Percentiles rank a stretch among this genome's conserved stretches.
These are phyloP conservation scores for Spodoptera exigua DNA, from an alignment of 2,888 invertebrate genomes.

Conservation along the genomic window DNA sequence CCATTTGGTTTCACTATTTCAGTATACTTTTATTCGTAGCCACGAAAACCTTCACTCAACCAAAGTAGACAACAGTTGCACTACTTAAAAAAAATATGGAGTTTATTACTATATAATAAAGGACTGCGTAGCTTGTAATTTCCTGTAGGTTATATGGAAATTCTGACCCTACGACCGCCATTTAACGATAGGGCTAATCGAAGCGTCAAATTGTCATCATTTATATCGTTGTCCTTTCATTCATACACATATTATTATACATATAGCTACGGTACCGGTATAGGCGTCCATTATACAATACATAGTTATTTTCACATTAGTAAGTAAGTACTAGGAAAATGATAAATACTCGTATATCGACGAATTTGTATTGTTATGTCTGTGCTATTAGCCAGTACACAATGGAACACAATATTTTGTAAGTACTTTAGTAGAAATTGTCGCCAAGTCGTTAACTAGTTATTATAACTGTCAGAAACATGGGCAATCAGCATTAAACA, in stretches of 20 bases:
- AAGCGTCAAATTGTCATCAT: slow-evolving; percentile 1
- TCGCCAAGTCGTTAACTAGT: slow-evolving; percentile 2
- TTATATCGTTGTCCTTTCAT: slow-evolving; percentile 2
- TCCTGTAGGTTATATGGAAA: no score
- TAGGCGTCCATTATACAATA: not conserved
- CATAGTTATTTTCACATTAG: slow-evolving; percentile 28
- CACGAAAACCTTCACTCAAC: no score
- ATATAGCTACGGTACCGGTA: not conserved
- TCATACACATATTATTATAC: not conserved
- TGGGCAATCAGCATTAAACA: slow-evolving; percentile 4
- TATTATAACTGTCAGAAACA: not conserved
- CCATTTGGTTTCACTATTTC: no score
- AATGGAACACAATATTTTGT: slow-evolving; percentile 1
- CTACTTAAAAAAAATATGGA: no score
- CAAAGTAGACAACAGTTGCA: no score
- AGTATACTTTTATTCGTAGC: no score
- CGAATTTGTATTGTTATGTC: not conserved
- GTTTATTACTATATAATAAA: no score
- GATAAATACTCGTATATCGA: slow-evolving; percentile 18
- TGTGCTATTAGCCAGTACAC: slow-evolving; percentile 12
- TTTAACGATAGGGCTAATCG: not conserved
- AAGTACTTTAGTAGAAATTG: slow-evolving; percentile 7
- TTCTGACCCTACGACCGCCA: not conserved
- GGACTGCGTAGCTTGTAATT: no score
- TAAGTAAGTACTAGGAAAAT: slow-evolving; percentile 4